Base-by-base conservation (phyloP, 2,113 vertebrate species). In the Rhinichthys klamathensis region DNA sequence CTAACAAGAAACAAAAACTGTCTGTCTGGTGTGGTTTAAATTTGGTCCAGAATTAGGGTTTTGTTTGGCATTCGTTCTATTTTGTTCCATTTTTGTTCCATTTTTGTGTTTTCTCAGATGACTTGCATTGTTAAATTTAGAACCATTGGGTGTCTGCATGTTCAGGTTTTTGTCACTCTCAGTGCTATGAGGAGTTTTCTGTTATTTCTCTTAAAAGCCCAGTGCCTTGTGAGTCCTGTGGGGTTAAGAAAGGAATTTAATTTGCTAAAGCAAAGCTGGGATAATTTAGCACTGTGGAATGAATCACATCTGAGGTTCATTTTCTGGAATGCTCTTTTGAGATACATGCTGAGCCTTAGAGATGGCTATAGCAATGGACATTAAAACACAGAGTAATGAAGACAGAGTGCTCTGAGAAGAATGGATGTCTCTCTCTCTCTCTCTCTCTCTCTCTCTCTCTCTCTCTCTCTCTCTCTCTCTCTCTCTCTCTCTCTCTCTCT, bases 321-420 rank as follows among this genome's bases (percentile, higher is more conserved):
- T 63, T 67, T 81, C 70, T 82, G 79, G 79, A 86, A 72, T 23
- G 46, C 16, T 76, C 58, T 79, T 82, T 63, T 54, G 70, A 82
- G 78, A 74, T 49, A 23, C 25, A 38, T 49, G 78, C 78, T 74
- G 65, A 74, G 67, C 65, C 27, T 73, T 46, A 44, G 51, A 72
- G 51, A 81, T 70, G 51, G 54, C 41, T 63, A 41, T 44, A 61
- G 76, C 38, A 23, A 70, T 85, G 78, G 84, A 54, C 46, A 73
- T 82, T 80, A 75, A 86, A 86, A 46, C 78, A 65, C 78, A 27
- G 65, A 49, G 81, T 83, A 83, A 81, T 72, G 78, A 74, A 86
- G 79, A 73, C 63, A 25, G 18, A 85, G 65, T 60, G 63, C n/a
- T 46, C 16, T 0, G 32, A 35, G 65, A 73, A 35, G 77, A 80